Conservation (phyloP, 2,113 vertebrate species). For the Ursus arctos region DNA sequence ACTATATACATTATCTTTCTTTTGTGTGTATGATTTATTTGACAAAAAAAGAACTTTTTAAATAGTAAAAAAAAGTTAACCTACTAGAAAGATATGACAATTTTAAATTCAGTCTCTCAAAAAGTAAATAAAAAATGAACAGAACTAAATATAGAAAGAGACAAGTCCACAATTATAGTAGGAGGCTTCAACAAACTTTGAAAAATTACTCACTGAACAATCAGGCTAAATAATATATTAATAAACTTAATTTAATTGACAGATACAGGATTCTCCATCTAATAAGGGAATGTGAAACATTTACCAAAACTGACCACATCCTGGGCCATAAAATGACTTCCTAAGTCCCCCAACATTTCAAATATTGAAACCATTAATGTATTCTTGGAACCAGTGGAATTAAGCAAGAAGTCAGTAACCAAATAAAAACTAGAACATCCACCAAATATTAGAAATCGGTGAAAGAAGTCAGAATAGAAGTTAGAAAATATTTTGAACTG, state of each 20-base stretch:
- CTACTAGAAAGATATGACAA: not conserved
- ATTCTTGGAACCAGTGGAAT: not conserved
- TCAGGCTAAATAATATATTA: slow-evolving; percentile 16
- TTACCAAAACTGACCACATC: not conserved
- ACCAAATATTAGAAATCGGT: slow-evolving; percentile 1
- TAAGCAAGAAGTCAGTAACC: not conserved
- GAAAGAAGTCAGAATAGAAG: not conserved
- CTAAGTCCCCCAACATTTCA: not conserved
- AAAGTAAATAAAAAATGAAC: not conserved
- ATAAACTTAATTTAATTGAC: not conserved
- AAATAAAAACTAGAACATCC: not conserved
- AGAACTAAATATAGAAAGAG: slow-evolving; percentile 11
- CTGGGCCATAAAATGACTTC: not conserved
- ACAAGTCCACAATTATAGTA: not conserved
- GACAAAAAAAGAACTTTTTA: not conserved
- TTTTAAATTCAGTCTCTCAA: slow-evolving; percentile 30
- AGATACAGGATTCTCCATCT: not conserved
- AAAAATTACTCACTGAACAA: not conserved
- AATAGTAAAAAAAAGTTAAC: not conserved
- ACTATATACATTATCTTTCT: not conserved
- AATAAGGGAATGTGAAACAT: not conserved
- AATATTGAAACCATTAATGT: slow-evolving; percentile 20
- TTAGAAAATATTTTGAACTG: slow-evolving; percentile 17
- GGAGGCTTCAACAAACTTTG: not conserved
- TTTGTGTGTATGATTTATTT: not conserved